Evolutionary conservation across 2,113 vertebrate genomes (phyloP).

Genomic region (Oostethus manadensis): DNA sequence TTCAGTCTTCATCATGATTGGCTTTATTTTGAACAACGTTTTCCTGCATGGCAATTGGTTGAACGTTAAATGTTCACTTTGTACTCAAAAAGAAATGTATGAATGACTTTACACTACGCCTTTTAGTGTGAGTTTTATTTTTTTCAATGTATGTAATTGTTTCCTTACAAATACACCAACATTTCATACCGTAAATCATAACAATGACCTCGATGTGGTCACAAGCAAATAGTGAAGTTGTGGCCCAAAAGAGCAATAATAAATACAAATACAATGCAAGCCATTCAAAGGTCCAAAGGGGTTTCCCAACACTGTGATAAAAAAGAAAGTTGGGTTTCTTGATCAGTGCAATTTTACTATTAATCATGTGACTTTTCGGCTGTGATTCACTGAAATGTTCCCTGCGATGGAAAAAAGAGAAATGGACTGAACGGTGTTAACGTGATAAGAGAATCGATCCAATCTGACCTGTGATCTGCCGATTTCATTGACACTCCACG

Average conservation of each 20-base stretch:
- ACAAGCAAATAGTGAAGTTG: too few relatives aligned
- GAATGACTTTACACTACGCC: too few relatives aligned
- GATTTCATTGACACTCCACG: slow-evolving; percentile 10
- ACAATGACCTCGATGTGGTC: background rate
- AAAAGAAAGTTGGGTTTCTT: background rate
- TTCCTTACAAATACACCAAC: background rate
- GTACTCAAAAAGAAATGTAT: too few relatives aligned
- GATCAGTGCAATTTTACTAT: background rate
- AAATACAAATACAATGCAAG: too few relatives aligned
- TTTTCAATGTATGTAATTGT: background rate
- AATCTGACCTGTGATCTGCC: slow-evolving; percentile 19
- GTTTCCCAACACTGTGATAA: background rate
- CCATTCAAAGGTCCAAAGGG: too few relatives aligned
- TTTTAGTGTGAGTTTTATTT: too few relatives aligned
- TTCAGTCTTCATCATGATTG: too few relatives aligned
- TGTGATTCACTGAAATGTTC: background rate
- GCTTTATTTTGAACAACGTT: too few relatives aligned
- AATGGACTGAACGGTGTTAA: slow-evolving; percentile 1
- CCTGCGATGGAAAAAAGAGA: background rate
- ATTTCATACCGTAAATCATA: background rate
- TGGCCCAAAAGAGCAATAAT: too few relatives aligned
- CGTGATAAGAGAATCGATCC: slow-evolving; percentile 36
- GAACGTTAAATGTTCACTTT: too few relatives aligned
- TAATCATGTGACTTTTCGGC: too few relatives aligned
- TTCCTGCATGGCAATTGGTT: too few relatives aligned